Percentiles rank a stretch among this genome's conserved stretches.
These are phyloP conservation scores for Pavo muticus DNA, from an alignment of 2,113 vertebrate species.

Conservation along the genomic window DNA sequence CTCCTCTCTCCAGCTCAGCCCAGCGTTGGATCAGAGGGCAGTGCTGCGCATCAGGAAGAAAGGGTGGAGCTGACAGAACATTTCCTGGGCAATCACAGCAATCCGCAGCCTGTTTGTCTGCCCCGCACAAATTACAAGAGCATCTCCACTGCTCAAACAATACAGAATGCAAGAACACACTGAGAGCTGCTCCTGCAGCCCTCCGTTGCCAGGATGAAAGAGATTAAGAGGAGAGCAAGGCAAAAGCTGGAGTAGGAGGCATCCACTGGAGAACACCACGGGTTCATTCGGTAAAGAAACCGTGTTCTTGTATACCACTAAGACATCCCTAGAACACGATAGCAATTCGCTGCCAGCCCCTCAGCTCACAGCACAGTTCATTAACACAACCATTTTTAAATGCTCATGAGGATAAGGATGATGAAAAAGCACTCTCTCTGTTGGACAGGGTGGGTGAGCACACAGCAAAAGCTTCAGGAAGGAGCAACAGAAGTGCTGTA, in stretches of 20 bases:
- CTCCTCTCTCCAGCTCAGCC: slow-evolving; percentile 8
- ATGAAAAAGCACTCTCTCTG: fast-evolving
- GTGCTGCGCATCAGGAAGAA: slow-evolving; percentile 37
- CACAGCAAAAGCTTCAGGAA: background rate
- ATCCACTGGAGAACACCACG: background rate
- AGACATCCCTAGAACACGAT: background rate
- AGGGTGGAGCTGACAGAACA: slow-evolving; percentile 61
- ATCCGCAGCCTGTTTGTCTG: slow-evolving; percentile 47
- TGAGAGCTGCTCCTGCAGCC: background rate
- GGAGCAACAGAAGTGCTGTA: background rate
- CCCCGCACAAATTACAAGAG: slow-evolving; percentile 15
- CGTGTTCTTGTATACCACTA: background rate
- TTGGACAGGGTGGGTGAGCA: background rate
- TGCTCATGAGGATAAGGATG: fast-evolving
- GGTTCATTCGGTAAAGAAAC: background rate
- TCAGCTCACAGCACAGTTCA: background rate
- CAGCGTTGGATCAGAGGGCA: background rate
- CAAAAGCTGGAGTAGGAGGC: fast-evolving
- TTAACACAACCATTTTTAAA: background rate
- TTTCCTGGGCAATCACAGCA: slow-evolving; percentile 62
- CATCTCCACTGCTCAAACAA: slow-evolving; percentile 12
- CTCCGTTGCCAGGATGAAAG: background rate
- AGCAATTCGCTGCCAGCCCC: background rate
- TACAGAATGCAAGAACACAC: background rate
- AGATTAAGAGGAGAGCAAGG: background rate